Percentiles rank a stretch among this genome's conserved stretches.
phyloP scores from a whole-genome alignment of 1,140 invertebrate species.

The Apis cerana region DNA sequence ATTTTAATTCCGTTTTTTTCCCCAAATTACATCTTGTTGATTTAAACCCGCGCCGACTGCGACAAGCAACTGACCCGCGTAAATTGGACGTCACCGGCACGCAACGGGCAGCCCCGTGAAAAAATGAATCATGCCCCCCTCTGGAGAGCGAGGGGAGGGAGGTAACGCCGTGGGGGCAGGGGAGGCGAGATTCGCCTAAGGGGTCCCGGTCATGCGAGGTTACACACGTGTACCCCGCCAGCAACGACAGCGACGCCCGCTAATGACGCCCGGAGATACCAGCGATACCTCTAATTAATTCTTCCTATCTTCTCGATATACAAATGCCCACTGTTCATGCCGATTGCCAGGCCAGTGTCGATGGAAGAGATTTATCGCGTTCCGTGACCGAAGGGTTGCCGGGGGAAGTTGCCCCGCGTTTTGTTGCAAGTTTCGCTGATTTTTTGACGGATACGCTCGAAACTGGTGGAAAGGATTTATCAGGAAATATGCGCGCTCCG shows the following conservation, averaged over 20 bases:
- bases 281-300: conserved; percentile 78
- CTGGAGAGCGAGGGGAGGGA: background rate
- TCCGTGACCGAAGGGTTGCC: conserved; percentile 50
- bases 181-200: conserved; percentile 61
- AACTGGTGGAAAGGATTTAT: no score
- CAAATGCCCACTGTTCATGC: conserved; percentile 68
- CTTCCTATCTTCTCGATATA: conserved; percentile 74
- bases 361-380: conserved; percentile 61
- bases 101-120: conserved; percentile 39
- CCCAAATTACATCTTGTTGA: conserved; percentile 34
- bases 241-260: conserved; percentile 66
- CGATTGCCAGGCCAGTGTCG: conserved; percentile 55
- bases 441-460: background rate
- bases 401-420: conserved; percentile 7
- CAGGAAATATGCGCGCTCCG: no score
- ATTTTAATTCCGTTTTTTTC: conserved; percentile 2
- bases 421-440: background rate
- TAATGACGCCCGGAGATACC: conserved; percentile 75
- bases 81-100: conserved; percentile 62
- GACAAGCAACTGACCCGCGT: conserved; percentile 35
- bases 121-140: conserved; percentile 57
- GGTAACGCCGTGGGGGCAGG: conserved; percentile 22
- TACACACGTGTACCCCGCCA: conserved; percentile 55
- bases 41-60: conserved; percentile 39
- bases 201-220: conserved; percentile 61